Conservation (phyloP, 2,797 vertebrate genomes). For the Orientallactaga sibirica region DNA sequence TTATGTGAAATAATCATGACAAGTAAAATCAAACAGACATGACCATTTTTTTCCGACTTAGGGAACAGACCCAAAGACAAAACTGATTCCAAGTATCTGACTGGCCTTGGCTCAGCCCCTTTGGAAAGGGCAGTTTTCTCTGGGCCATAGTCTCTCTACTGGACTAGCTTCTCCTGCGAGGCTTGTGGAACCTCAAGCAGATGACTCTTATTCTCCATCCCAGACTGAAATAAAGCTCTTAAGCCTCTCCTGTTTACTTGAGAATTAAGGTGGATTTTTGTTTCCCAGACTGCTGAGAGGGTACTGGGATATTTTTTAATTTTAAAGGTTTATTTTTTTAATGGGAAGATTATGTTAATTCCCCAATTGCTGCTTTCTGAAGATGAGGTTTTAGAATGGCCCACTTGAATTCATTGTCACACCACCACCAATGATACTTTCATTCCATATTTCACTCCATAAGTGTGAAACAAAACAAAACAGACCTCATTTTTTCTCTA, state of each 20-base stretch:
- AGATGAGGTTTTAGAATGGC: conserved; percentile 43
- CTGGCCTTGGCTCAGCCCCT: not conserved
- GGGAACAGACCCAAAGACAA: not conserved
- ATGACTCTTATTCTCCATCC: not conserved
- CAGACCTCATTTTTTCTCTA: not conserved
- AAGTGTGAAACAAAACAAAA: not conserved
- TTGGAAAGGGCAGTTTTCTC: not conserved
- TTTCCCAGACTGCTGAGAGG: conserved; percentile 9
- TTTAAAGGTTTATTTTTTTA: conserved; percentile 54
- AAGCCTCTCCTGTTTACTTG: conserved; percentile 8
- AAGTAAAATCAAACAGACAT: not conserved
- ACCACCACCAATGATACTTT: not conserved
- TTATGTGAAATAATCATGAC: not conserved
- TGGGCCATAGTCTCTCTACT: conserved; percentile 11
- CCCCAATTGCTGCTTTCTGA: not conserved
- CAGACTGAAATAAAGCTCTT: not conserved
- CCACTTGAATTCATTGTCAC: conserved; percentile 15
- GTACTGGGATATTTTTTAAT: conserved; percentile 16
- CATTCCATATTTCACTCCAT: not conserved
- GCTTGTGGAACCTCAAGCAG: not conserved
- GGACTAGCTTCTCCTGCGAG: not conserved
- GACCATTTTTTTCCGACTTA: not conserved
- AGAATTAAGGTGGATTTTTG: conserved; percentile 25
- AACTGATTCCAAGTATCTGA: not conserved
- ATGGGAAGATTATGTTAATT: conserved; percentile 13